A percentile compares a stretch with the other conserved stretches of the same genome.
These are phyloP conservation scores for Drosophila putrida DNA, from an alignment of 2,888 invertebrate species.

Conservation along the genomic window DNA sequence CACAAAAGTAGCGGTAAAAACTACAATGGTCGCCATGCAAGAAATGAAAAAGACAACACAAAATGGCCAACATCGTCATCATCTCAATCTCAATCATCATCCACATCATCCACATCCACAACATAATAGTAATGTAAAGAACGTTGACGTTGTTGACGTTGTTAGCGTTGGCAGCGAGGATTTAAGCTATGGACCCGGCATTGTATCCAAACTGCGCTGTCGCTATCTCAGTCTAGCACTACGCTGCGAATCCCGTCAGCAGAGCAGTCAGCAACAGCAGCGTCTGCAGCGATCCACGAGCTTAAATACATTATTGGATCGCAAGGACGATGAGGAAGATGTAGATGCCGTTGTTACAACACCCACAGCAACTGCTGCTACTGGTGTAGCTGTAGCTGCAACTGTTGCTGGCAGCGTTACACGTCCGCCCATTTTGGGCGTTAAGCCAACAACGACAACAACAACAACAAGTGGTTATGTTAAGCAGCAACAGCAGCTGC, in stretches of 20 bases:
- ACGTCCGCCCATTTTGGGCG: conserved; percentile 58
- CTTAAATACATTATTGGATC: conserved; percentile 93
- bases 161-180: conserved; percentile 88
- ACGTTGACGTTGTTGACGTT: conserved; percentile 35
- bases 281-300: conserved; percentile 91
- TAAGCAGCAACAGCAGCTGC: conserved; percentile 43
- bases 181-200: conserved; percentile 95
- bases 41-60: conserved; percentile 84
- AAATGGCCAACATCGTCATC: conserved; percentile 76
- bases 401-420: neutral
- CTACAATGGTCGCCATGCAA: conserved; percentile 87
- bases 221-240: conserved; percentile 94
- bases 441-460: conserved; percentile 46
- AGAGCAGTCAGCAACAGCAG: conserved; percentile 87
- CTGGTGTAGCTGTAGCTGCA: neutral
- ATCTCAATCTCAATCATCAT: conserved; percentile 56
- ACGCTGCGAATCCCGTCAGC: conserved; percentile 89
- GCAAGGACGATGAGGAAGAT: conserved; percentile 86
- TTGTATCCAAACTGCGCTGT: conserved; percentile 94
- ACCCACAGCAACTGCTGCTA: conserved; percentile 10
- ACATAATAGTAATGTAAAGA: conserved; percentile 23
- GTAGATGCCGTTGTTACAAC: conserved; percentile 38
- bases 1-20: conserved; percentile 74
- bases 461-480: conserved; percentile 48
- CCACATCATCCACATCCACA: conserved; percentile 23